Evolutionary conservation across 2,797 vertebrate genomes (phyloP), one percentile per base, ranked within the genome.

Genomic region (Bradypodion pumilum): DNA sequence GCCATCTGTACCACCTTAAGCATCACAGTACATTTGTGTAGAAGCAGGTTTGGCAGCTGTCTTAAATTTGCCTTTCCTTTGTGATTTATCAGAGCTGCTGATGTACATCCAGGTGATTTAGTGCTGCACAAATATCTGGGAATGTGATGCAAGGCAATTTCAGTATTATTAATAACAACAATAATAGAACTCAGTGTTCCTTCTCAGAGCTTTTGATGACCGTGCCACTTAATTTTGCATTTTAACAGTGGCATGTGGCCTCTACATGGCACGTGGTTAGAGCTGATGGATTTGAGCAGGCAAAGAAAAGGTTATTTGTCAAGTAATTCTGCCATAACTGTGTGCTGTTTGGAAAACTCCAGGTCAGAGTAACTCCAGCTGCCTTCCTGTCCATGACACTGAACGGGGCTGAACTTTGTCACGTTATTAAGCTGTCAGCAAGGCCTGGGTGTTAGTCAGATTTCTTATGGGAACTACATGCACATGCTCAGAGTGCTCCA

Each of bases 401-500:
- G 95, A 95, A 94, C 0, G 74, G 94, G 94, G 85, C 95, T 95
- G 96, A 96, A 95, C 96, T 96, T 96, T 95, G 96, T 96, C 96
- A 96, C 96, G 92, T 96, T 96, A 96, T 97, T 97, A 97, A 97
- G 94, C 95, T 97, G 96, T 97, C 96, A 97, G 95, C 96, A 92
- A 92, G 60, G 3, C 94, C 88, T 89, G 91, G 95, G 93, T 89
- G 86, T 95, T 95, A 95, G 95, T 95, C 95, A 94, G 95, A 95
- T 96, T 96, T 95, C 95, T 96, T 95, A 94, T 96, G 96, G 95
- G 96, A 96, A 96, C 93, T 94, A 93, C 94, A 93, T 90, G 94
- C 95, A 94, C 94, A 95, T 94, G 95, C 93, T 95, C 88, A 81
- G 92, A 91, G 93, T 93, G 90, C 92, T 95, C 93, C 94, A 84